A percentile compares a stretch with the other conserved stretches of the same genome.
phyloP scores from a whole-genome alignment of 1,140 invertebrate species.

The Adelges cooleyi region DNA sequence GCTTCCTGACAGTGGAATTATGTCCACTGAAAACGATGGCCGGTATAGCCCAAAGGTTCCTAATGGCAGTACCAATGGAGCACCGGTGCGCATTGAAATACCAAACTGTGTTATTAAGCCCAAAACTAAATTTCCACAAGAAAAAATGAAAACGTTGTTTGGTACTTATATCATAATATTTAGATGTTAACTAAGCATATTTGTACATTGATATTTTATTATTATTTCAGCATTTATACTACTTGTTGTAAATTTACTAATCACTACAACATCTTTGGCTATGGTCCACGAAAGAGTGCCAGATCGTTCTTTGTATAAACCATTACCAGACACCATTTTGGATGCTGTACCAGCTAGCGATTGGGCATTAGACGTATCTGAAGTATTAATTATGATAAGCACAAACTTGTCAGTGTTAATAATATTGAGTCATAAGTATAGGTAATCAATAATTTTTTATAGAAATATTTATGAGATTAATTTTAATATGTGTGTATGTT shows the following conservation, averaged over 20 bases:
- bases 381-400: slow-evolving; percentile 72
- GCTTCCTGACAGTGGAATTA: background rate
- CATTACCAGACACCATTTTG: slow-evolving; percentile 68
- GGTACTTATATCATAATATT: no score
- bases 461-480: background rate
- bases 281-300: slow-evolving; percentile 75
- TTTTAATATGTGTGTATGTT: background rate
- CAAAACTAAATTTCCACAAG: slow-evolving; percentile 54
- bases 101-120: slow-evolving; percentile 41
- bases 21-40: slow-evolving; percentile 23
- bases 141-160: slow-evolving; percentile 57
- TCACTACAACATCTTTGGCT: slow-evolving; percentile 58
- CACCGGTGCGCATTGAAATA: slow-evolving; percentile 44
- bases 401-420: slow-evolving; percentile 59
- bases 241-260: slow-evolving; percentile 48
- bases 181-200: slow-evolving; percentile 22
- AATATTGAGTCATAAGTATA: slow-evolving; percentile 71
- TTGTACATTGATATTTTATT: slow-evolving; percentile 17
- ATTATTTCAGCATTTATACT: slow-evolving; percentile 47
- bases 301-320: slow-evolving; percentile 52
- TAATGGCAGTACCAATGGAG: slow-evolving; percentile 38
- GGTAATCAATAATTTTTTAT: slow-evolving; percentile 40
- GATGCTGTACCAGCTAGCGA: slow-evolving; percentile 56
- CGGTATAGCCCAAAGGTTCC: slow-evolving; percentile 8
- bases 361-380: slow-evolving; percentile 71